Conservation (phyloP, 2,888 invertebrate genomes). For the Synergus itoensis region DNA sequence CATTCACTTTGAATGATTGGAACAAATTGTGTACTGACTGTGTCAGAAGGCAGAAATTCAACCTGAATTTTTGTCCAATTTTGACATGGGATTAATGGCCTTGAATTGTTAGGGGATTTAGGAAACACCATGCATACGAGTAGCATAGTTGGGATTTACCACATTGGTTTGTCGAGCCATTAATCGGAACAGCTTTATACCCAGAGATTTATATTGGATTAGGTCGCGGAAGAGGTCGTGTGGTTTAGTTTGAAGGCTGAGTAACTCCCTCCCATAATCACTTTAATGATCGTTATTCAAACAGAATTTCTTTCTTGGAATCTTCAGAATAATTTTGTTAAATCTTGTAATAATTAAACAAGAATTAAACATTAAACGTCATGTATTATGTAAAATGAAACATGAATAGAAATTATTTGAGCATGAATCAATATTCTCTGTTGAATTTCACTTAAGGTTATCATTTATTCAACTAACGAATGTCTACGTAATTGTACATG, state of each 20-base stretch:
- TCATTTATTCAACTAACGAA: background rate
- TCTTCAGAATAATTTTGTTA: background rate
- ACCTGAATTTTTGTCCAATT: constrained; percentile 1
- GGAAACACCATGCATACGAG: constrained; percentile 41
- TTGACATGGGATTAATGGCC: constrained; percentile 20
- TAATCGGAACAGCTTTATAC: constrained; percentile 75
- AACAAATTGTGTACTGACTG: background rate
- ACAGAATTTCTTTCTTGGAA: constrained; percentile 18
- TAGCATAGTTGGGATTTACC: constrained; percentile 67
- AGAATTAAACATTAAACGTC: too few relatives aligned
- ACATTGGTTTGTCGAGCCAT: constrained; percentile 74
- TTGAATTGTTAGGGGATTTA: constrained; percentile 30
- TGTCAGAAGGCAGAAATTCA: background rate
- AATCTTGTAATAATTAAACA: too few relatives aligned
- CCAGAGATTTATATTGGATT: constrained; percentile 74
- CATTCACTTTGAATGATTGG: background rate
- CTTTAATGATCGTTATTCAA: constrained; percentile 34
- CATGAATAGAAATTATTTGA: too few relatives aligned
- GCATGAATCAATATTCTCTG: too few relatives aligned
- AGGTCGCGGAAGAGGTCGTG: constrained; percentile 64
- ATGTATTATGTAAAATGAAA: too few relatives aligned
- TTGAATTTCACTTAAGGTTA: background rate
- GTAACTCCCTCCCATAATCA: constrained; percentile 27
- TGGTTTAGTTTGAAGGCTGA: constrained; percentile 69
- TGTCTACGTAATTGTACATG: background rate